These are phyloP conservation scores for Cephus spinipes DNA, from an alignment of 2,888 invertebrate species.

Conservation along the genomic window DNA sequence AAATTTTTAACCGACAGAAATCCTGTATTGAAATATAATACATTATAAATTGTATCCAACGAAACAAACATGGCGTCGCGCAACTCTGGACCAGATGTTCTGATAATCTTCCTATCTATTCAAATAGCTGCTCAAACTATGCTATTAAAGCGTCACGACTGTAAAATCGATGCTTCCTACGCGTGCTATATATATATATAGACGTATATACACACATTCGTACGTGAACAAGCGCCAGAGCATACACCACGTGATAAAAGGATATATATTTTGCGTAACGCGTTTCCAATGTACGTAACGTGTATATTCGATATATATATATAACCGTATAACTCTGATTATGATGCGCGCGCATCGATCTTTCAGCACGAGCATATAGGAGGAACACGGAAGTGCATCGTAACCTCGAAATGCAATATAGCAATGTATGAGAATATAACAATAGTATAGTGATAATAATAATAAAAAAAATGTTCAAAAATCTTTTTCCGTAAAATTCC, in stretches of 20 bases:
- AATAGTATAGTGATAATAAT: no score
- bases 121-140: conserved; percentile 28
- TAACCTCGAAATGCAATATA: not conserved
- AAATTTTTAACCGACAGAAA: not conserved
- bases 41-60: not conserved
- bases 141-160: conserved; percentile 29
- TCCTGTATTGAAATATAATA: not conserved
- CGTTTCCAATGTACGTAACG: not conserved
- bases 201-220: fast-evolving
- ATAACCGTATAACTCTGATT: not conserved
- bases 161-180: conserved; percentile 30
- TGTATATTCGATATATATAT: not conserved
- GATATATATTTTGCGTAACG: not conserved
- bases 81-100: conserved; percentile 30
- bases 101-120: conserved; percentile 36
- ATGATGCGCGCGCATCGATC: not conserved
- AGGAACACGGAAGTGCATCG: not conserved
- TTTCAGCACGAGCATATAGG: no score
- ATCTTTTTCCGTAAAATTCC: no score
- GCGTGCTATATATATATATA: not conserved
- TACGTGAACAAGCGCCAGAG: not conserved
- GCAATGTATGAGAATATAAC: not conserved
- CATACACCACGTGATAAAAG: not conserved
- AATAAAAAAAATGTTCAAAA: no score
- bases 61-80: not conserved